Evolutionary conservation across 37 sponge, comb jelly and placozoan species (phyloP).

Genomic region (Agelas oroides): DNA sequence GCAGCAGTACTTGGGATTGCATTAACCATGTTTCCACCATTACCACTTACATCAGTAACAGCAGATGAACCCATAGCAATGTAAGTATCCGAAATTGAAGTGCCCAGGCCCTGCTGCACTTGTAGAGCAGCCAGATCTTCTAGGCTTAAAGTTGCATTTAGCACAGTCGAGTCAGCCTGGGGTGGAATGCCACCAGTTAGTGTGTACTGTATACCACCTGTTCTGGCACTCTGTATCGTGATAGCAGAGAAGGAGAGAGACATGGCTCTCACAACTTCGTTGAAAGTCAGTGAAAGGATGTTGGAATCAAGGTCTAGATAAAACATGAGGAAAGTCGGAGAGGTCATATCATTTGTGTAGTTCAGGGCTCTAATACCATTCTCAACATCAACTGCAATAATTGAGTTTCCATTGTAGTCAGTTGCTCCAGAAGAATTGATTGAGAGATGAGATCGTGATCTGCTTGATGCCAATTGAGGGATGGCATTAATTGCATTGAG

Average conservation of each 20-base stretch:
- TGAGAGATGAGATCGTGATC: conserved; percentile 52
- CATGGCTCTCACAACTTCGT: conserved; percentile 79
- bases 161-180: conserved; percentile 42
- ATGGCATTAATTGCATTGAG: conserved; percentile 78
- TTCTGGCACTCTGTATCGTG: conserved; percentile 51
- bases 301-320: conserved; percentile 72
- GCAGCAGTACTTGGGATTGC: conserved; percentile 41
- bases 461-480: conserved; percentile 63
- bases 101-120: conserved; percentile 56
- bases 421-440: conserved; percentile 42
- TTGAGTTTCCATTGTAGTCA: conserved; percentile 65
- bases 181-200: conserved; percentile 63
- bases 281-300: conserved; percentile 79
- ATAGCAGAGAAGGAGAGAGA: conserved; percentile 67
- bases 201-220: neutral
- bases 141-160: conserved; percentile 58
- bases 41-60: conserved; percentile 79
- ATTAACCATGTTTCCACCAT: conserved; percentile 68
- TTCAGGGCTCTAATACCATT: conserved; percentile 56
- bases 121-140: conserved; percentile 63
- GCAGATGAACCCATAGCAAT: conserved; percentile 63
- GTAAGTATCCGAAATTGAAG: conserved; percentile 53
- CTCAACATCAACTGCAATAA: conserved; percentile 34
- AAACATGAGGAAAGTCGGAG: conserved; percentile 59
- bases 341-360: conserved; percentile 62